Base-by-base conservation (phyloP, 2,113 vertebrate genomes). In the Cariama cristata region DNA sequence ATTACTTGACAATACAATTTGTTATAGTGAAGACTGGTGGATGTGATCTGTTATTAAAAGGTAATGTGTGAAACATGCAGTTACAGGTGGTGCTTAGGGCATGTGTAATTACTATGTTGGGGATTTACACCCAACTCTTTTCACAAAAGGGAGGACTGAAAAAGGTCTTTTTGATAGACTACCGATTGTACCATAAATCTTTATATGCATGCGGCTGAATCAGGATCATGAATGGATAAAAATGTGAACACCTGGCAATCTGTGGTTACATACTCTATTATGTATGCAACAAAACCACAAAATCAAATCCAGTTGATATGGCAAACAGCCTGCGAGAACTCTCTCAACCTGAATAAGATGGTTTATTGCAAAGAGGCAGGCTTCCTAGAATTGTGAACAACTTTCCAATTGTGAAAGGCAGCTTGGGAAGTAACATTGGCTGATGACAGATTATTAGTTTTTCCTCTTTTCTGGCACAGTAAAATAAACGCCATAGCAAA, bases 1-100 rank as follows among this genome's bases (percentile, higher is more conserved):
- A 64, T 97, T 97, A 96, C 77, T 94, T 95, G 87, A 97, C 96
- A 94, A 86, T 83, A 96, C 62, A 63, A 82, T 79, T 91, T 96
- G 92, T 95, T 92, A 96, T 47, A 94, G 84, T 86, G 95, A 94
- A 86, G 71, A 93, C 92, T 79, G 86, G 90, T 95, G 93, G 81
- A 84, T 47, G 82, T 96, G 92, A 96, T 66, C 73, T 90, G 77
- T 85, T 96, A 90, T 94, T 71, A 76, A 90, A 90, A 95, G 69
- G 77, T 94, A 90, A 97, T 7, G 24, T 87, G 93, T 87, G 91
- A 95, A 95, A 90, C 97, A 96, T 95, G 95, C 94, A 97, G 52
- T 93, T 91, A 94, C 64, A 87, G 59, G 83, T 95, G 75, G 91
- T 89, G 83, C 91, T 91, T 79, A 79, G 72, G 89, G 62, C 79